Conservation (phyloP, 2,113 vertebrate species). For the Loxodonta africana region DNA sequence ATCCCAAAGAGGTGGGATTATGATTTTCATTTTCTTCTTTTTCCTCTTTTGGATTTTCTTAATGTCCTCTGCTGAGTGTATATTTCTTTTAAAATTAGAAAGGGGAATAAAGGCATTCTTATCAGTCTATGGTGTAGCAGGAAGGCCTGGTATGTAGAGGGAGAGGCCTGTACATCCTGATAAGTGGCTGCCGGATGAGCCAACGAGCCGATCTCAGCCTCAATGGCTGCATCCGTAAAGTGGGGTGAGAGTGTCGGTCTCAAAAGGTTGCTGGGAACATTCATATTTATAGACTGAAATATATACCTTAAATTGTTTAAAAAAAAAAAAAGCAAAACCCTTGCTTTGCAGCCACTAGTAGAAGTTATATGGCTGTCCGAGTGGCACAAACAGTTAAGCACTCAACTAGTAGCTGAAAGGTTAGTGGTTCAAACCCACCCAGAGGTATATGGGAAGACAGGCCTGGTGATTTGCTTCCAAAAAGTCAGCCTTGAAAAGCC, state of each 20-base stretch:
- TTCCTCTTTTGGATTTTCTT: neutral
- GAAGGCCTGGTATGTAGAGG: neutral
- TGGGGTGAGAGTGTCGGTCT: neutral
- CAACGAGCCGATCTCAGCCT: rapidly evolving
- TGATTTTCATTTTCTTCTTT: neutral
- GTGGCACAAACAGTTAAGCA: too few relatives aligned
- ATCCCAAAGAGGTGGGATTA: neutral
- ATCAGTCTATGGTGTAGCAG: rapidly evolving
- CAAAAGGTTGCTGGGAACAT: too few relatives aligned
- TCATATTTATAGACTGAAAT: neutral
- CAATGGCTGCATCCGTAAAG: too few relatives aligned
- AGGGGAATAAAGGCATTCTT: neutral
- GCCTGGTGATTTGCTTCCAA: too few relatives aligned
- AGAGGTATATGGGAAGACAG: too few relatives aligned
- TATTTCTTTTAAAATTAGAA: neutral
- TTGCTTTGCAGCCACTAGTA: neutral
- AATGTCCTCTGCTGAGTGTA: neutral
- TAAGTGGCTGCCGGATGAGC: rapidly evolving
- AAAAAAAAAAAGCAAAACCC: neutral
- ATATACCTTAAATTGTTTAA: rapidly evolving
- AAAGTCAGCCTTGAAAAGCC: too few relatives aligned
- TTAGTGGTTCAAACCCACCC: too few relatives aligned
- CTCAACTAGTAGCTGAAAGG: too few relatives aligned
- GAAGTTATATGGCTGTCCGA: rapidly evolving
- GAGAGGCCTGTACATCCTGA: neutral